Percentiles rank a stretch among this genome's conserved stretches.
phyloP scores from a whole-genome alignment of 1,140 invertebrate species.

The Yoshiicerus persimilis region DNA sequence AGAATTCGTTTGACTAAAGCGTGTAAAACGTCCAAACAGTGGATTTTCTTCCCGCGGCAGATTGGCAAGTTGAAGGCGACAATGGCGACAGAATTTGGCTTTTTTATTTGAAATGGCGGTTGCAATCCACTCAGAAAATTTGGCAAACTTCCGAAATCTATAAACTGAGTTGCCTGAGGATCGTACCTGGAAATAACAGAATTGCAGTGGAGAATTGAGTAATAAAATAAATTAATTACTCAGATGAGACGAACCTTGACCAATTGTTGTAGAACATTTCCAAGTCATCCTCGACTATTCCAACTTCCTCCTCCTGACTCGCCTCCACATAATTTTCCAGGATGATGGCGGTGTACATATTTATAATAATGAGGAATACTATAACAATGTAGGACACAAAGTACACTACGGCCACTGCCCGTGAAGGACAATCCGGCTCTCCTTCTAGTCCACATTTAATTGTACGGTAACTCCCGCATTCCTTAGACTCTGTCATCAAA shows the following conservation, averaged over 20 bases:
- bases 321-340: conserved; percentile 96
- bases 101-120: conserved; percentile 81
- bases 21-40: conserved; percentile 93
- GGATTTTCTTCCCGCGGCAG: conserved; percentile 89
- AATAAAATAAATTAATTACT: background rate
- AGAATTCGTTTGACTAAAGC: conserved; percentile 89
- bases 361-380: conserved; percentile 95
- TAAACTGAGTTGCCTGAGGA: conserved; percentile 93
- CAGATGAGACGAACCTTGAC: conserved; percentile 71
- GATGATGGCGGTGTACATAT: conserved; percentile 98
- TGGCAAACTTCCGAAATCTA: conserved; percentile 86
- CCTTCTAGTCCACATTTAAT: conserved; percentile 35
- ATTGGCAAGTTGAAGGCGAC: conserved; percentile 95
- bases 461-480: conserved; percentile 65
- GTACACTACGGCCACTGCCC: conserved; percentile 76
- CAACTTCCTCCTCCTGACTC: conserved; percentile 94
- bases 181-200: conserved; percentile 75
- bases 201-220: background rate
- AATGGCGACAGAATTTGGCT: conserved; percentile 91
- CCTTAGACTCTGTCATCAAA: conserved; percentile 81
- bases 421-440: conserved; percentile 32
- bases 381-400: conserved; percentile 95
- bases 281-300: conserved; percentile 93
- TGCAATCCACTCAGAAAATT: conserved; percentile 93
- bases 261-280: conserved; percentile 97